Conservation (phyloP, 2,113 vertebrate genomes). For the Larimichthys polyactis region DNA sequence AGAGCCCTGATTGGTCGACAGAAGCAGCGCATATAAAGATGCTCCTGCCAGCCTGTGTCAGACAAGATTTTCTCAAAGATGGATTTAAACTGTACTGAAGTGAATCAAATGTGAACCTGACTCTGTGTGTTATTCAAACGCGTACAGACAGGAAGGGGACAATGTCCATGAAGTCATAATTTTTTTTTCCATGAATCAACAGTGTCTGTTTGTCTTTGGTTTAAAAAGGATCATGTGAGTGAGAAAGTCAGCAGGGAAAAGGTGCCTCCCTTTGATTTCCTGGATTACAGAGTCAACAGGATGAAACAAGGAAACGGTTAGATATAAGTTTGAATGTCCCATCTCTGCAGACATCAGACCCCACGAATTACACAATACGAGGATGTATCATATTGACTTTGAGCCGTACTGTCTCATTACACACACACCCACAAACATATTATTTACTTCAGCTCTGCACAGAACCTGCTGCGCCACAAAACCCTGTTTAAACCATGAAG, state of each 20-base stretch:
- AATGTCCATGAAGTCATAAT: conserved; percentile 27
- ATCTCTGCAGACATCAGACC: background rate
- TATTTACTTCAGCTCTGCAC: background rate
- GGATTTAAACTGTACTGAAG: background rate
- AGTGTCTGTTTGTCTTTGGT: conserved; percentile 19
- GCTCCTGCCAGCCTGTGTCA: background rate
- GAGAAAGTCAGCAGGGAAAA: background rate
- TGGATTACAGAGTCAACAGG: background rate
- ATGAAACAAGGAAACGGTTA: background rate
- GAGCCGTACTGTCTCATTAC: background rate
- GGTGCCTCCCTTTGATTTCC: conserved; percentile 13
- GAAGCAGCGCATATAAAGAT: conserved; percentile 4
- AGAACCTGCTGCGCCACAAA: conserved; percentile 12
- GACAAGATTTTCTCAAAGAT: background rate
- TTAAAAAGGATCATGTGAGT: background rate
- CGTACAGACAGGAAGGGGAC: background rate
- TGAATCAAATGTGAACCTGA: background rate
- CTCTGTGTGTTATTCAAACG: background rate
- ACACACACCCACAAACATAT: conserved; percentile 6
- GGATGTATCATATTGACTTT: conserved; percentile 13
- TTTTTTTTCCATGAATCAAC: conserved; percentile 16
- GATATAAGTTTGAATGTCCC: background rate
- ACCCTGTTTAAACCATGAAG: conserved; percentile 5
- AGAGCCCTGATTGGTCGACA: conserved; percentile 45
- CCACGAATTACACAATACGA: background rate